Base-by-base conservation (phyloP, 2,113 vertebrate species). In the Dascyllus trimaculatus region DNA sequence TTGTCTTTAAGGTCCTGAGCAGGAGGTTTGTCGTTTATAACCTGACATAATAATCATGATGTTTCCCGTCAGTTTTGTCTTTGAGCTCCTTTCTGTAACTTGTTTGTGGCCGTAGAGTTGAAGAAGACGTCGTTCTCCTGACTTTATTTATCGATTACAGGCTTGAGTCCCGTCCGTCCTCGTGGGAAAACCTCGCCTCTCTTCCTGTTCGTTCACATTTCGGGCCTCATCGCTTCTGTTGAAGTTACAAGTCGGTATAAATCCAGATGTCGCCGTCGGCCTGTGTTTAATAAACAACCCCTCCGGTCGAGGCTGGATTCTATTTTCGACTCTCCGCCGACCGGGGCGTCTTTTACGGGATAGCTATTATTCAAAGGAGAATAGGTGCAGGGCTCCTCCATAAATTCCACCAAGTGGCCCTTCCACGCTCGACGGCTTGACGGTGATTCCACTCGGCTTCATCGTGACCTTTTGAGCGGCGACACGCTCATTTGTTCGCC, bases 401-500 rank as follows among this genome's bases (percentile, higher is more conserved):
- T 92, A 92, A 92, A 93, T 93, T 90, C 87, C 69, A 69, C 86
- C 85, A 89, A 92, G 92, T 89, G 92, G 86, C 80, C 87, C 84
- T 84, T 63, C 38, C 2, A 4, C 0, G 70, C 51, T 35, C 71
- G 21, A 82, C 86, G 86, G 85, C 78, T 88, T 84, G 91, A 90
- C 85, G 87, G 85, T 82, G 93, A 86, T 90, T 93, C 90, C 60
- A 78, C 89, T 82, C 59, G 15, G 71, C 35, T 57, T 5, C 38
- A 64, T 61, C 0, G 78, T 94, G 94, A 95, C 93, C 94, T 94
- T 94, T 94, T 45, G 79, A 70, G 85, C 48, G n/a, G 68, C 88
- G 91, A 90, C 90, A 82, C 68, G 81, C 21, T 89, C 92, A 71
- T 95, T 94, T 89, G 93, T 94, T 93, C 87, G 82, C 52, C 24